Evolutionary conservation across 2,888 invertebrate species (phyloP), one percentile per base, ranked within the genome.

Genomic region (Nemotelus pantherinus): DNA sequence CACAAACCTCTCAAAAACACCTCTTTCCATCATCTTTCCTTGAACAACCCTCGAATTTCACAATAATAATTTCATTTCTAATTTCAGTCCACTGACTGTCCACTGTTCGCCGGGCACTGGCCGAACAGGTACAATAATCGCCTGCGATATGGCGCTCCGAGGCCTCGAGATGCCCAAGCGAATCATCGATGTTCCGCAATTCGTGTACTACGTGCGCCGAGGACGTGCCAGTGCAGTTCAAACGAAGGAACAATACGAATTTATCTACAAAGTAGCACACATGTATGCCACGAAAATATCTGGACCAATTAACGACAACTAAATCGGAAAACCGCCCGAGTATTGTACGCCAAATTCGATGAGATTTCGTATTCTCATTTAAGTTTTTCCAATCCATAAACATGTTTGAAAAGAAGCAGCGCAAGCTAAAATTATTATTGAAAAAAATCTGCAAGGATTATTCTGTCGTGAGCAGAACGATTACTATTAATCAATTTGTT

Each of bases 81-180:
- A 57, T 81, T 82, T 77, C 84, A 94, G 93, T 57, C 93, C 95
- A 72, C 91, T 94, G 83, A 91, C 94, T 81, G 91, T 95, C 80
- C 93, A 94, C 86, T 95, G 96, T 88, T 95, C 97, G 85, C 94
- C 95, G 77, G 94, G 97, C 81, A 97, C 97, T 65, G 97, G 97
- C 0, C 90, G 97, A 76, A 93, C 96, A 25, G 96, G 96, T 60
- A 94, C 95, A 70, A 89, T 96, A 80, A 90, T 96, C 80, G 94
- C 96, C 80, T 92, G 94, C 85, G 97, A 97, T 88, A 89, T 95
- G 80, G 93, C 94, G 83, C 94, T 97, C 87, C 91, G 95, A 83
- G 95, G 96, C 84, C 93, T 95, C 86, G 95, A 95, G 86, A 87
- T 85, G 53, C 91, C 93, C 76, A 92, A 92, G 47, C 90, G 94